Evolutionary conservation across 2,888 invertebrate species (phyloP), one percentile per base, ranked within the genome.

Genomic region (Gryllus longicercus): DNA sequence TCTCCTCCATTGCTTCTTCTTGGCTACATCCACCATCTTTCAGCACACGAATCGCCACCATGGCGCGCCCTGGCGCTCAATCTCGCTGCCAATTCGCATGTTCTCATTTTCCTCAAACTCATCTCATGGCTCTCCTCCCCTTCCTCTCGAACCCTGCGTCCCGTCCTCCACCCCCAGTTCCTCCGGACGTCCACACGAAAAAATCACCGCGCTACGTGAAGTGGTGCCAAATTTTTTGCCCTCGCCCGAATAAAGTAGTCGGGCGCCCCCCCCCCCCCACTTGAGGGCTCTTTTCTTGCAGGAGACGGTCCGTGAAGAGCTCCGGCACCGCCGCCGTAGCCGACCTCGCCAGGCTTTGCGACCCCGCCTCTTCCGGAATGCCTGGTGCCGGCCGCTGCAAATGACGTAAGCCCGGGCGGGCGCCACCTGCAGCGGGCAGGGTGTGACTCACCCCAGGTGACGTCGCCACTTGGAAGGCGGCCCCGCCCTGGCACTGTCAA

Each of bases 231-330:
- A 14, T 63, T 63, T 63, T 63, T 63, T 63, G 63, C 63, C 63
- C 4, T 4, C 12, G n/a, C 63, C 63, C 63, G 14, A 18, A 63
- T 63, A 63, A 63, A 63, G 63, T 63, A 63, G 63, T 5, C 63
- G 16, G 63, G 3, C n/a, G n/a, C 16, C 14, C 63, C n/a, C n/a
- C 0, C 16, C 14, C 63, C n/a, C n/a, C 0, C 16, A 63, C 63
- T 63, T 63, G 63, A 63, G 63, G 63, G 63, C 63, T 63, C 63
- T 63, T 63, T 63, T 63, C 63, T 63, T 63, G 63, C 63, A 63
- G n/a, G 63, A 63, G 63, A 63, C n/a, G 63, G 63, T 14, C 16
- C 63, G 14, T n/a, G 63, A 63, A 63, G 63, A 63, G 63, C 63
- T 5, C 63, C 63, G 38, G 8, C 38, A 8, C 38, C 38, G 38